phyloP scores from a whole-genome alignment of 1,140 invertebrate genomes.

The Whitmania pigra region DNA sequence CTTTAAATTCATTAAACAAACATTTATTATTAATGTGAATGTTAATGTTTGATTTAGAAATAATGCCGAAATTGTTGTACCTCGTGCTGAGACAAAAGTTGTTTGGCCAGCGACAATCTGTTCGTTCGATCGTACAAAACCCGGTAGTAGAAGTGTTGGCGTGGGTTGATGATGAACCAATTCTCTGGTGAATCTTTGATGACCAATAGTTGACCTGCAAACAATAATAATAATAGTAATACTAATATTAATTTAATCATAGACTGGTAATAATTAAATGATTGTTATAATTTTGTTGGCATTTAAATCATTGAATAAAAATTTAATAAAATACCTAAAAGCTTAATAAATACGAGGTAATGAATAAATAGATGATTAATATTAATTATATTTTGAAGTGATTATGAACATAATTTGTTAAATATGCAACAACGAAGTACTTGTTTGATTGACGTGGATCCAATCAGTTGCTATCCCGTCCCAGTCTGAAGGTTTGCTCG shows the following conservation, averaged over 20 bases:
- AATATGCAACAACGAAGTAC: background rate
- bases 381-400: too few relatives aligned
- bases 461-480: background rate
- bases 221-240: background rate
- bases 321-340: background rate
- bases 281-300: background rate
- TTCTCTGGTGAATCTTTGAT: background rate
- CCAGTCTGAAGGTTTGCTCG: constrained; percentile 6
- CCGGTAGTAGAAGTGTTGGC: constrained; percentile 11
- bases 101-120: background rate
- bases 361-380: too few relatives aligned
- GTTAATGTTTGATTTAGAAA: too few relatives aligned
- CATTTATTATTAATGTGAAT: too few relatives aligned
- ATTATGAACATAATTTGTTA: too few relatives aligned
- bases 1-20: too few relatives aligned
- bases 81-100: background rate
- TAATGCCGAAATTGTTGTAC: background rate
- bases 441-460: background rate
- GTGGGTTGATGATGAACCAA: constrained; percentile 14
- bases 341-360: background rate
- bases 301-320: background rate
- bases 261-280: too few relatives aligned
- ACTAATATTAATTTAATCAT: too few relatives aligned
- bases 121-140: constrained; percentile 11
- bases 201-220: background rate